Evolutionary conservation across 2,888 invertebrate genomes (phyloP).

Genomic region (Cosmorhoe ocellata): DNA sequence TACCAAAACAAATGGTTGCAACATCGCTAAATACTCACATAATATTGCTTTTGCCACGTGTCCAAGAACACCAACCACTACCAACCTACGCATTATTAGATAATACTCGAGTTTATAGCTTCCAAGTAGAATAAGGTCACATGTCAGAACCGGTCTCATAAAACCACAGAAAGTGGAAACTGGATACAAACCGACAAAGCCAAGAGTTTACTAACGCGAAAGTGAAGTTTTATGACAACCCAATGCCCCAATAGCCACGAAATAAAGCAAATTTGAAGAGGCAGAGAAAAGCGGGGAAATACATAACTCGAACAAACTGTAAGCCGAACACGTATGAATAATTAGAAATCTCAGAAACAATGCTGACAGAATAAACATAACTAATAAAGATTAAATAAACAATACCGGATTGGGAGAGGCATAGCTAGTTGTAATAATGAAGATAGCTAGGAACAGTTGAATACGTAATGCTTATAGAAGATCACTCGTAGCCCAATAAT

Average conservation of each 20-base stretch:
- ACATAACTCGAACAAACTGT: neutral
- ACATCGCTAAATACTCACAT: too few relatives aligned
- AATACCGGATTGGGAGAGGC: too few relatives aligned
- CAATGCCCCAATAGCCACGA: conserved; percentile 23
- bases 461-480: too few relatives aligned
- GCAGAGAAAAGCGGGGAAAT: conserved; percentile 31
- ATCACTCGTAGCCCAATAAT: too few relatives aligned
- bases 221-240: conserved; percentile 11
- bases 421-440: too few relatives aligned
- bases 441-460: too few relatives aligned
- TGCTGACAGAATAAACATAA: neutral
- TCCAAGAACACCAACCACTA: neutral
- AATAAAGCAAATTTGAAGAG: conserved; percentile 28
- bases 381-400: too few relatives aligned
- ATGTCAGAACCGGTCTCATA: conserved; percentile 7
- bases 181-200: conserved; percentile 5
- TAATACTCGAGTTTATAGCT: neutral
- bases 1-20: too few relatives aligned
- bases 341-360: neutral
- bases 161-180: conserved; percentile 13
- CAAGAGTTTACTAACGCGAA: conserved; percentile 13
- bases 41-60: neutral
- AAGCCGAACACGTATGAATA: neutral
- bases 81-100: neutral
- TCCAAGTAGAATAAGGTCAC: conserved; percentile 6